Base-by-base conservation (phyloP, 2,797 vertebrate species). In the Crenichthys baileyi region DNA sequence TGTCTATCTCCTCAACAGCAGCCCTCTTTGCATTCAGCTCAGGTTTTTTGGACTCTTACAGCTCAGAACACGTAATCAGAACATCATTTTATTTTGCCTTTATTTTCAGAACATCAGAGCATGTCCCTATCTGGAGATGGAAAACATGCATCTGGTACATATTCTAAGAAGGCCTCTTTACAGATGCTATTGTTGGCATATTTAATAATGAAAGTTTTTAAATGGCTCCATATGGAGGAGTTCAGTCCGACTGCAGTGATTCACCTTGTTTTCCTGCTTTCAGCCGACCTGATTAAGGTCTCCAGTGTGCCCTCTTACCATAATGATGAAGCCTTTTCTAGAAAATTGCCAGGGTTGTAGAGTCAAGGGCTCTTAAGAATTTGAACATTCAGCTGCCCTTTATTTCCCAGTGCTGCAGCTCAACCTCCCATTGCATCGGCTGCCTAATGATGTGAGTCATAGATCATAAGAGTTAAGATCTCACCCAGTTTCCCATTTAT, bases 341-440 rank as follows among this genome's bases (percentile, higher is more conserved):
- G 46, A 79, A 79, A 87, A 82, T 63, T 36, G 24, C 60, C 0
- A 20, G 36, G 31, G 67, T 82, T 72, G 48, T 1, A 7, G 71
- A 87, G 53, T 72, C 4, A 24, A 85, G 75, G 41, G 77, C 75
- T 80, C 73, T 84, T 73, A 18, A 75, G 76, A 22, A 72, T 29
- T 24, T 70, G 60, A 76, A 48, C 72, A 36, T 79, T 67, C 63
- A 76, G 70, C 24, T 22, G 15, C 46, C 50, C 44, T 74, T 75
- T 58, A 72, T 79, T 76, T 85, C 73, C 72, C 68, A 75, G 20
- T 77, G 46, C 73, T 20, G 11, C 70, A 1, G 15, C 71, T 51
- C 6, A 11, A 1, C 4, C 70, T 60, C 80, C 3, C 73, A 29
- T 5, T 2, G 41, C 24, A 0, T 72, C 81, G 53, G 2, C 18